phyloP scores from a whole-genome alignment of 2,888 invertebrate species.

The Bhutanitis thaidina region DNA sequence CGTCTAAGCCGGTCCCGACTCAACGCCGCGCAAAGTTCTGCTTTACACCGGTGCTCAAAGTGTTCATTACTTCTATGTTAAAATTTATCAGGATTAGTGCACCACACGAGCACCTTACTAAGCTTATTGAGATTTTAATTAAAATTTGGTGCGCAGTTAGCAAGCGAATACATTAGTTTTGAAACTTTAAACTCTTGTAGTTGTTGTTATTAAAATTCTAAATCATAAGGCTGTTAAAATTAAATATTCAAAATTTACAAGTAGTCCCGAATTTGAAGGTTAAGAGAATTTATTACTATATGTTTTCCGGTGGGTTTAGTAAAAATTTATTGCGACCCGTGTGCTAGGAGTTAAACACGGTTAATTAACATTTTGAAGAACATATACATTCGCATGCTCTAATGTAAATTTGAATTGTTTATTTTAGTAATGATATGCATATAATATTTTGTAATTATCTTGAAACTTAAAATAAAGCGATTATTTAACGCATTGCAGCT shows the following conservation, averaged over 20 bases:
- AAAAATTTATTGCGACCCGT: too few species aligned
- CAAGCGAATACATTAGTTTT: slow-evolving; percentile 9
- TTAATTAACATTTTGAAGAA: too few species aligned
- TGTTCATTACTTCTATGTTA: slow-evolving; percentile 19
- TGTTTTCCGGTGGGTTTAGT: too few species aligned
- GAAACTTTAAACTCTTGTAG: not conserved
- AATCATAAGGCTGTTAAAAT: not conserved
- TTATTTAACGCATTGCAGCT: slow-evolving; percentile 37
- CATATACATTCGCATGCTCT: too few species aligned
- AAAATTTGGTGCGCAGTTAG: slow-evolving; percentile 11
- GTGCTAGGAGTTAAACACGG: too few species aligned
- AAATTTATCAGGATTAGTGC: slow-evolving; percentile 21
- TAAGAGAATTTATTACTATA: too few species aligned
- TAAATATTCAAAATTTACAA: too few species aligned
- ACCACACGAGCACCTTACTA: slow-evolving; percentile 17
- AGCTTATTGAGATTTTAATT: slow-evolving; percentile 21
- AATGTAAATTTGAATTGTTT: too few species aligned
- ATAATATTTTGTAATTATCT: too few species aligned
- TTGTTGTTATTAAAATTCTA: slow-evolving; percentile 2
- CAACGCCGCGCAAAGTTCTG: slow-evolving; percentile 36
- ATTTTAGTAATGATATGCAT: too few species aligned
- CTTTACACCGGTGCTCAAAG: slow-evolving; percentile 37
- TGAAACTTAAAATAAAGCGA: too few species aligned
- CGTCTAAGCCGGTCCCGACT: slow-evolving; percentile 41
- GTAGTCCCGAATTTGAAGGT: too few species aligned